Conservation (phyloP, 2,797 vertebrate genomes). For the Pogonophryne albipinna region DNA sequence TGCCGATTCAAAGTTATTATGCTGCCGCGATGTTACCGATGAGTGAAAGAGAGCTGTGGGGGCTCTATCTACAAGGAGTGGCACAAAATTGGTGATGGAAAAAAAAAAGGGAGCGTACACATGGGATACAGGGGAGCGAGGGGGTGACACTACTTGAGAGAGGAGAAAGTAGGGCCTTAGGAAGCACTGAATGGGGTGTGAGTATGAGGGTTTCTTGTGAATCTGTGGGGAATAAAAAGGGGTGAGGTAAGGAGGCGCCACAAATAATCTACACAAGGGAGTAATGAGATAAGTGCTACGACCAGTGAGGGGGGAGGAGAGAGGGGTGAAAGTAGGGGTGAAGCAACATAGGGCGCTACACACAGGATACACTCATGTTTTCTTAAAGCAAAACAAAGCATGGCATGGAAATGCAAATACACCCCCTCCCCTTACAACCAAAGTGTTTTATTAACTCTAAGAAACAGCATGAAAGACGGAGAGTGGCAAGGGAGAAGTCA, state of each 20-base stretch:
- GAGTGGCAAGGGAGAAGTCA: constrained; percentile 36
- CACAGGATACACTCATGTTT: constrained; percentile 56
- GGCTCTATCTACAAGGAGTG: constrained; percentile 41
- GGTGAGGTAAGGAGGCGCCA: constrained; percentile 37
- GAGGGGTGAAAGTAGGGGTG: constrained; percentile 20
- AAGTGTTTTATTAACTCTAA: constrained; percentile 65
- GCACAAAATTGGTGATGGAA: constrained; percentile 49
- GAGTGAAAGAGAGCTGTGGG: constrained; percentile 52
- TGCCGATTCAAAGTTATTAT: constrained; percentile 80
- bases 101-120: constrained; percentile 22
- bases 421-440: constrained; percentile 32
- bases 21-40: constrained; percentile 54
- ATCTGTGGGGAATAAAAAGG: constrained; percentile 28
- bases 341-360: constrained; percentile 31
- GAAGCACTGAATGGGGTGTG: constrained; percentile 31
- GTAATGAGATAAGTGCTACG: constrained; percentile 57
- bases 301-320: background rate
- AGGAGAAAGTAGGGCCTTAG: constrained; percentile 53
- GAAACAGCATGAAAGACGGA: constrained; percentile 46
- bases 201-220: constrained; percentile 44
- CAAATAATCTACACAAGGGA: constrained; percentile 50
- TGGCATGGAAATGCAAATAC: constrained; percentile 68
- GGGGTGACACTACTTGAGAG: constrained; percentile 46
- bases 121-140: constrained; percentile 16
- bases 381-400: constrained; percentile 65